These are phyloP conservation scores for Hydrochoerus hydrochaeris DNA, from an alignment of 2,113 vertebrate species.

Conservation along the genomic window DNA sequence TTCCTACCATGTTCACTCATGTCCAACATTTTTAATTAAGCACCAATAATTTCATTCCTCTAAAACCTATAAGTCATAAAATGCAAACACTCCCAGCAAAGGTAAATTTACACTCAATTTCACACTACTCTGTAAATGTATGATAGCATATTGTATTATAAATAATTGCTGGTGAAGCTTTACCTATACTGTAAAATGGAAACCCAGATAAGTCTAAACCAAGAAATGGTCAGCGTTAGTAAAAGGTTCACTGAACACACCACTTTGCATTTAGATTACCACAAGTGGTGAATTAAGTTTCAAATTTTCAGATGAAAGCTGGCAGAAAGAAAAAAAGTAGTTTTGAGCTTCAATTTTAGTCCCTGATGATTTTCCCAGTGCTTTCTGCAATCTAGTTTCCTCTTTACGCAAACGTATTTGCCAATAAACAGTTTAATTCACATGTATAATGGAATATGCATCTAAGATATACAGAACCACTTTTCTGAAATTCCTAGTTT, in stretches of 20 bases:
- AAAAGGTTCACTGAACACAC: neutral
- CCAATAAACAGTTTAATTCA: constrained; percentile 29
- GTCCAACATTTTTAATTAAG: constrained; percentile 60
- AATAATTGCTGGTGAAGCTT: neutral
- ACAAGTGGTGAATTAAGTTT: constrained; percentile 25
- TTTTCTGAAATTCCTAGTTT: neutral
- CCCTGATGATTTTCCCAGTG: constrained; percentile 40
- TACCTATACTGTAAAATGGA: constrained; percentile 33
- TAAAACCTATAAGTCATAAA: constrained; percentile 30
- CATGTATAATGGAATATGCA: neutral
- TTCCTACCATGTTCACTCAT: neutral
- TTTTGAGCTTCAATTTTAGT: constrained; percentile 44
- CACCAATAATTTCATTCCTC: constrained; percentile 32
- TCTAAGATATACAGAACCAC: neutral
- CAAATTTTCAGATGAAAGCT: constrained; percentile 52
- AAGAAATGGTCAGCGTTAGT: neutral
- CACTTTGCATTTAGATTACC: constrained; percentile 66
- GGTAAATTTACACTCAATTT: constrained; percentile 58
- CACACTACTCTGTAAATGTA: constrained; percentile 25
- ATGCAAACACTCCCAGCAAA: constrained; percentile 48
- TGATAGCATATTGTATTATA: neutral
- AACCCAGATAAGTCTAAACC: neutral
- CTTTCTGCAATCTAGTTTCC: constrained; percentile 25
- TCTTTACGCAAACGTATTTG: constrained; percentile 23
- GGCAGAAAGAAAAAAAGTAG: neutral